Conservation (phyloP, 1,140 invertebrate species). For the Aradophagus sp. region DNA sequence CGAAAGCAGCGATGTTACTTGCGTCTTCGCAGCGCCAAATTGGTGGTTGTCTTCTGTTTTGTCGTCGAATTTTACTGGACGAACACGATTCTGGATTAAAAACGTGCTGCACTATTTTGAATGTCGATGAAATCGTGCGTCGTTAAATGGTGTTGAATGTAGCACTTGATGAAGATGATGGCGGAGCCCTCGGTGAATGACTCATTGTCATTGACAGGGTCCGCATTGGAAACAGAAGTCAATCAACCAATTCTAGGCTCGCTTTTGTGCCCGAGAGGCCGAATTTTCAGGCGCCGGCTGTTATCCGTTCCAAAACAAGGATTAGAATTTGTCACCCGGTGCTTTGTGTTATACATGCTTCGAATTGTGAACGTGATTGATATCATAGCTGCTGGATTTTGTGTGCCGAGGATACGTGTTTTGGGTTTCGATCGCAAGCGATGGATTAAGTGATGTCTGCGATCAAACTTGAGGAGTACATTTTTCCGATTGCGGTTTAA, state of each 20-base stretch:
- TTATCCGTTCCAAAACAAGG: constrained; percentile 11
- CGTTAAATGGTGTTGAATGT: constrained; percentile 1
- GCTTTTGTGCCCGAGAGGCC: not conserved
- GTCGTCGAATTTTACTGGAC: not conserved
- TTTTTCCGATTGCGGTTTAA: too few relatives aligned
- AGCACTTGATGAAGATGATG: not conserved
- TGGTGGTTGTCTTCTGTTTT: too few relatives aligned
- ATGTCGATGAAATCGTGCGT: not conserved
- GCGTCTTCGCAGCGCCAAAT: not conserved
- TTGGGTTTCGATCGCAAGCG: constrained; percentile 2
- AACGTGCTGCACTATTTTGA: too few relatives aligned
- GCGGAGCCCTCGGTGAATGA: constrained; percentile 4
- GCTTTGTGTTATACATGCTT: constrained; percentile 22
- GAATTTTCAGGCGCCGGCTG: constrained; percentile 4
- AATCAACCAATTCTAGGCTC: constrained; percentile 4
- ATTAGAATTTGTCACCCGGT: constrained; percentile 22
- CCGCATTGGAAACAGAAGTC: constrained; percentile 17
- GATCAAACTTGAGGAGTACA: too few relatives aligned
- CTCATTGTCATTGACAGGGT: constrained; percentile 7
- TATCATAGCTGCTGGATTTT: constrained; percentile 17
- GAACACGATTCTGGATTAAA: too few relatives aligned
- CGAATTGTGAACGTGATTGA: constrained; percentile 28
- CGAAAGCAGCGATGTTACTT: not conserved
- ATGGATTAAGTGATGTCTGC: too few relatives aligned
- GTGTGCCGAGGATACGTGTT: constrained; percentile 25